These are phyloP conservation scores for Papilio gigon DNA, from an alignment of 2,888 invertebrate species.

Conservation along the genomic window DNA sequence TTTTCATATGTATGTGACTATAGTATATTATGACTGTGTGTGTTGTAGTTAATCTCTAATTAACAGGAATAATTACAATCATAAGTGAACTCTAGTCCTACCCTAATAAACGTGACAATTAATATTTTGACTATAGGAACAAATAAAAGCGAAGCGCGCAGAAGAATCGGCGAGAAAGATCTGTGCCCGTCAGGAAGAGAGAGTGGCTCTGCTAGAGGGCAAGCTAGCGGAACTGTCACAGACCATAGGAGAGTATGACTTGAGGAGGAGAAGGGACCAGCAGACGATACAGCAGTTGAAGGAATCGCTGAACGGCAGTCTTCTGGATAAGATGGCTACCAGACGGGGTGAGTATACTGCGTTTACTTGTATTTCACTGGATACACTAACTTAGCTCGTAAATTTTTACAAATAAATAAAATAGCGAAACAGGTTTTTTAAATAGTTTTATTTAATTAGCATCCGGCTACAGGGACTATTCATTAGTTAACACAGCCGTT, in stretches of 20 bases:
- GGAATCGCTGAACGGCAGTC: constrained; percentile 70
- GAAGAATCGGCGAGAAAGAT: constrained; percentile 87
- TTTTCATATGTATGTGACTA: no score
- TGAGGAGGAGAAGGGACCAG: constrained; percentile 87
- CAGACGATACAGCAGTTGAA: constrained; percentile 86
- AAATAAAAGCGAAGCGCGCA: constrained; percentile 86
- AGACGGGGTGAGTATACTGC: constrained; percentile 40
- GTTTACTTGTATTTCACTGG: not conserved
- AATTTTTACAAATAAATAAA: no score
- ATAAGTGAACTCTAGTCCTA: no score
- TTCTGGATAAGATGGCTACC: constrained; percentile 59
- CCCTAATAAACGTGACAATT: not conserved
- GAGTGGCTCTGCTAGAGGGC: constrained; percentile 89
- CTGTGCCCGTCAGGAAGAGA: constrained; percentile 87
- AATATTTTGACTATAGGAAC: constrained; percentile 77
- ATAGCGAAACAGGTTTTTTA: no score
- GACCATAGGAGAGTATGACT: constrained; percentile 89
- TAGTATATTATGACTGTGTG: no score
- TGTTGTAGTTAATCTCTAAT: no score
- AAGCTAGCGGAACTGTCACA: constrained; percentile 90
- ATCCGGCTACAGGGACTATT: no score
- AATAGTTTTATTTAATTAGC: no score
- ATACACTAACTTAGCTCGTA: not conserved
- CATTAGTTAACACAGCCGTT: no score
- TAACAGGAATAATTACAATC: no score